phyloP scores from a whole-genome alignment of 2,113 vertebrate species.

The Arvicanthis niloticus region DNA sequence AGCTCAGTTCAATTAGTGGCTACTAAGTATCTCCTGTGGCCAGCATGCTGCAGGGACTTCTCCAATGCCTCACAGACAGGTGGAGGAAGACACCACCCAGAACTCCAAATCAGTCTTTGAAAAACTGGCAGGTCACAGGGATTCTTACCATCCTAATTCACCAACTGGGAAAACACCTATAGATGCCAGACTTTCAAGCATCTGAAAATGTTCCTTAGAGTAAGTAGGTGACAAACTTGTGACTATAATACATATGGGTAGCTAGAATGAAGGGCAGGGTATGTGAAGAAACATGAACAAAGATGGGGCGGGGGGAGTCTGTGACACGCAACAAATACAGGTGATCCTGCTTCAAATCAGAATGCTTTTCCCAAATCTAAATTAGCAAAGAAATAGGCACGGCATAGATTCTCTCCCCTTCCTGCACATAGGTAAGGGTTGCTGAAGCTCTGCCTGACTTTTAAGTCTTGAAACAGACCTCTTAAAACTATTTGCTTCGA shows the following conservation, averaged over 20 bases:
- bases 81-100: background rate
- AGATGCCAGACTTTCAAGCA: background rate
- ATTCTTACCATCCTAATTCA: conserved; percentile 38
- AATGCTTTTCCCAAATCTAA: conserved; percentile 16
- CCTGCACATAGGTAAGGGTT: background rate
- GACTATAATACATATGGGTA: background rate
- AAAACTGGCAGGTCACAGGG: background rate
- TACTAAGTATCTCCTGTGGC: background rate
- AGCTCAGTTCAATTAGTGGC: background rate
- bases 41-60: background rate
- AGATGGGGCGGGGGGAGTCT: background rate
- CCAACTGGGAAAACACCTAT: background rate
- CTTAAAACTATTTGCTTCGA: conserved; percentile 19
- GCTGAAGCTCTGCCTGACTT: background rate
- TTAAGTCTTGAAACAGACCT: background rate
- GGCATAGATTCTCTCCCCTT: background rate
- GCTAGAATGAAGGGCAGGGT: background rate
- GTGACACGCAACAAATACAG: background rate
- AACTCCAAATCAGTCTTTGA: background rate
- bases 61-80: background rate
- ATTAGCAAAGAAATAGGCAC: conserved; percentile 3
- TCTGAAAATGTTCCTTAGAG: background rate
- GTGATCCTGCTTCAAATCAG: background rate
- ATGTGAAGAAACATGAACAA: background rate
- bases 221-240: background rate